Conservation (phyloP, 1,140 invertebrate species). For the Uloborus diversus region DNA sequence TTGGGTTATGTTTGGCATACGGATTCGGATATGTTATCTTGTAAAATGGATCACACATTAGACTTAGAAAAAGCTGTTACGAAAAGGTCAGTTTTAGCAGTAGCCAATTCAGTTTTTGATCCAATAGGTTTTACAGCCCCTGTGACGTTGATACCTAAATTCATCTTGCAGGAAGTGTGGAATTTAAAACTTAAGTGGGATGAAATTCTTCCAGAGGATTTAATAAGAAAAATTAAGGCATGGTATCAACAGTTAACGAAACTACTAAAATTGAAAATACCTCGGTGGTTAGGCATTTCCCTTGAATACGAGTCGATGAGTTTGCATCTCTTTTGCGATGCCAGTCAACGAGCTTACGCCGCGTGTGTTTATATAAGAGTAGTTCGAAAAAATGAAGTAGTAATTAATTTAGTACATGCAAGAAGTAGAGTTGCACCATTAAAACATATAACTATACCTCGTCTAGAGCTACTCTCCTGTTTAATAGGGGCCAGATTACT, state of each 20-base stretch:
- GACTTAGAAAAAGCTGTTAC: background rate
- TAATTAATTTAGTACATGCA: constrained; percentile 2
- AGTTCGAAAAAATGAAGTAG: background rate
- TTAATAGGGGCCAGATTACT: background rate
- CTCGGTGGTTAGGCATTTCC: background rate
- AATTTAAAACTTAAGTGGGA: constrained; percentile 26
- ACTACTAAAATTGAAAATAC: background rate
- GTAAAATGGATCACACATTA: background rate
- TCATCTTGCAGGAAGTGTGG: constrained; percentile 30
- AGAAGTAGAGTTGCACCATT: constrained; percentile 24
- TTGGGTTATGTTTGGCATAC: constrained; percentile 13
- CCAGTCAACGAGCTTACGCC: background rate
- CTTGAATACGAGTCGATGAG: background rate
- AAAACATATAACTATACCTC: constrained; percentile 6
- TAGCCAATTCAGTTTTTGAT: constrained; percentile 11
- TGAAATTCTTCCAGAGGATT: constrained; percentile 8
- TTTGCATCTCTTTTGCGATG: constrained; percentile 24
- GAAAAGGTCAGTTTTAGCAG: constrained; percentile 6
- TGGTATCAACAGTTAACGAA: constrained; percentile 1
- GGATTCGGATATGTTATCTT: background rate
- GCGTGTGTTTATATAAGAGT: constrained; percentile 13
- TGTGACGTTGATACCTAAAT: background rate
- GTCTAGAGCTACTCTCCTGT: constrained; percentile 17
- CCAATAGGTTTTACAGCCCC: constrained; percentile 3
- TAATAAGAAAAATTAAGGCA: constrained; percentile 3